Base-by-base conservation (phyloP, 2,888 invertebrate genomes). In the Stratiomys singularior region DNA sequence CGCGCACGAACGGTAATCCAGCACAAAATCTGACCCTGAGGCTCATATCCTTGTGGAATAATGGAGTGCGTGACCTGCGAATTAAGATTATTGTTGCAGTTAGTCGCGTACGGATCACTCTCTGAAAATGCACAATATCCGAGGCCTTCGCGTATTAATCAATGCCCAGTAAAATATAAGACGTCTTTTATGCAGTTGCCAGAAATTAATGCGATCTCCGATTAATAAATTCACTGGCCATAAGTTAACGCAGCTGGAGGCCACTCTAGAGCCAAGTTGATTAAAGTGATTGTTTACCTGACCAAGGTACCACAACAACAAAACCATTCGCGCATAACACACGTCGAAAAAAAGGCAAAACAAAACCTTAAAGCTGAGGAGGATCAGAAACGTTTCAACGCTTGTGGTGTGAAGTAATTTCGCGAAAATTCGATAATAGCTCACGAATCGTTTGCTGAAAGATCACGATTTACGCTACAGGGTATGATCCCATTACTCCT, bases 241-340 rank as follows among this genome's bases (percentile, higher is more conserved):
- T 79, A 77, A 77, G 77, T 79, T 67, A 77, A 47, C 78, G 25
- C 78, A 78, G 78, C 78, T 78, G 78, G 78, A 71, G 78, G 78
- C 52, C 52, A 47, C 18, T 27, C n/a, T 71, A 9, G n/a, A 71
- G n/a, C 7, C 37, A 21, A 46, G 46, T 21, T 67, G 67, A 67
- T 30, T 64, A n/a, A 46, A 18, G 1, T 67, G 67, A 67, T 30
- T 64, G 64, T 27, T 30, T 64, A 46, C 23, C 27, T n/a, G 67
- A 21, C 46, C n/a, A 25, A 67, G 67, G 46, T 28, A n/a, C 18
- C 7, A 46, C 67, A 46, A 3, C 23, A 7, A 46, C 46, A 67
- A 25, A 67, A 37, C 5, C 37, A 37, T 46, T 67, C 23, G n/a
- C n/a, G n/a, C 67, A 37, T 9, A 18, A 37, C 2, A 11, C 21